Base-by-base conservation (phyloP, 1,140 invertebrate species). In the Nephotettix cincticeps region DNA sequence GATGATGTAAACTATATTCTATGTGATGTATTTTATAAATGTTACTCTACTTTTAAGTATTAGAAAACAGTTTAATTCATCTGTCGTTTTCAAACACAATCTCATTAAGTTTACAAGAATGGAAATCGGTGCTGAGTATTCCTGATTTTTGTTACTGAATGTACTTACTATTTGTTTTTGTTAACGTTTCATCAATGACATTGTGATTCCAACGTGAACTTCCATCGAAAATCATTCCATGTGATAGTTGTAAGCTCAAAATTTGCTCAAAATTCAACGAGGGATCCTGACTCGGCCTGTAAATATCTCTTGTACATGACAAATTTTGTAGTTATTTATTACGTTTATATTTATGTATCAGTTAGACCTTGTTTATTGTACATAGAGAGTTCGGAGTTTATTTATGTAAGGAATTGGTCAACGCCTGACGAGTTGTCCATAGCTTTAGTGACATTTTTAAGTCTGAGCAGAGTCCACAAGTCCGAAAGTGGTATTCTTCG, bases 321-420 rank as follows among this genome's bases (percentile, higher is more conserved):
- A 61, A 21, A 61, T 61, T 29, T 9, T 61, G 56, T 61, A 61
- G 56, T 61, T 61, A 61, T 61, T 61, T 61, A 61, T 61, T 61
- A 61, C n/a, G 56, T 61, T 61, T 61, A 61, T 61, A 61, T 61
- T 61, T 61, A 61, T 61, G 56, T 61, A 29, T 27, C 25, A 61
- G 56, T 61, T 61, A 29, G 47, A 61, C 56, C 13, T 27, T 61
- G 56, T 61, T 61, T 54, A 54, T 54, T 61, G 56, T 61, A 61
- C 21, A 61, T 61, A 61, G 21, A 61, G 21, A 61, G 56, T 61
- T 61, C n/a, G 56, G 25, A 61, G 56, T 61, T 61, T 61, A 61
- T 61, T 61, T 61, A 61, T 61, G 56, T 61, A 51, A 6, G 47
- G 19, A n/a, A 51, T 4, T 19, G 14, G 56, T 27, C 14, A 6